These are phyloP conservation scores for Anthoscopus minutus DNA, from an alignment of 2,113 vertebrate genomes.

Conservation along the genomic window DNA sequence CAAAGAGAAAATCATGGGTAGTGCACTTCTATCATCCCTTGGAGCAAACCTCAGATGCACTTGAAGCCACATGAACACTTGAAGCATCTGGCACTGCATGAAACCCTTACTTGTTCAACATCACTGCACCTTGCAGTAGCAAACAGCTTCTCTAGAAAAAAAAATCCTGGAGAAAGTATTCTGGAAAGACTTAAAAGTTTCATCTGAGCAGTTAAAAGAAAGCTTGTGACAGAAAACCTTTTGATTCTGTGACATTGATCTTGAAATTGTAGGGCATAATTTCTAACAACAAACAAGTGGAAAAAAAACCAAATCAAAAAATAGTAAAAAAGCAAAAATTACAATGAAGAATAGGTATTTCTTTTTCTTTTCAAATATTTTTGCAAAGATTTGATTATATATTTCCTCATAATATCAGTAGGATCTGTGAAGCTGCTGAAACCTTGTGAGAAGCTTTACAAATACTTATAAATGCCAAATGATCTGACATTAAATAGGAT, in stretches of 20 bases:
- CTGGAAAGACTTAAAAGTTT: neutral
- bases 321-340: neutral
- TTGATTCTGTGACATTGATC: neutral
- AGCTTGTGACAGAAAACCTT: neutral
- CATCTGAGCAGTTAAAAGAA: neutral
- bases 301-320: rapidly evolving
- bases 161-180: neutral
- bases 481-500: neutral
- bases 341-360: neutral
- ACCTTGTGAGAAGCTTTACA: neutral
- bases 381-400: neutral
- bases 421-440: neutral
- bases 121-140: neutral
- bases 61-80: neutral
- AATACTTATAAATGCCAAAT: neutral
- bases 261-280: neutral
- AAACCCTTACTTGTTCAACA: neutral
- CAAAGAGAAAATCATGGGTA: neutral
- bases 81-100: neutral
- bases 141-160: neutral
- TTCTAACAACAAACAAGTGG: neutral
- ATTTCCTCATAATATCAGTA: neutral
- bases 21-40: neutral
- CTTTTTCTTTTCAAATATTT: neutral
- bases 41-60: neutral